Base-by-base conservation (phyloP, 1,140 invertebrate genomes). In the Cecropterus lyciades region DNA sequence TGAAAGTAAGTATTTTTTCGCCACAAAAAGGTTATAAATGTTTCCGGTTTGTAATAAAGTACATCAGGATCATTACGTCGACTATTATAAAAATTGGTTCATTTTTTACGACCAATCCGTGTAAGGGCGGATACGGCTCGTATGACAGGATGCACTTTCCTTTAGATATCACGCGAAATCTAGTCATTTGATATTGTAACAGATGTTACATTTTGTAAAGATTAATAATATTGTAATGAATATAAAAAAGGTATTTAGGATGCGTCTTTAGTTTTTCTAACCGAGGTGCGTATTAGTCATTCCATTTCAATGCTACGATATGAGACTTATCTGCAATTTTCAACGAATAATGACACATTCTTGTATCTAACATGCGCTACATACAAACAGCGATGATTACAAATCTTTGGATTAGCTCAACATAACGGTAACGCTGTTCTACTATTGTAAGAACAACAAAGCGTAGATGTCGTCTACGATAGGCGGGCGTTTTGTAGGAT, bases 11-110 rank as follows among this genome's bases (percentile, higher is more conserved):
- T 67, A 64, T 70, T 77, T 84, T 85, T 86, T 79, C 70, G 71
- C 73, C 63, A 67, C 64, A 67, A 76, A 79, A 74, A 77, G 68
- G 81, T 83, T 84, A 90, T 88, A 87, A 91, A 88, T 82, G 84
- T 85, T 88, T 91, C 89, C 89, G 86, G 85, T 83, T 80, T 65
- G 66, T 90, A 90, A 89, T 88, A 90, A 87, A 91, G 79, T 85
- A 76, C 74, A 80, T 79, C 69, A 69, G 67, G 77, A 77, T 83
- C 76, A 76, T 75, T 81, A 82, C 82, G 78, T 80, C 69, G 75
- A 77, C 76, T 87, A 90, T 90, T 89, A 90, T 89, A 86, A 89
- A 89, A 89, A 90, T 89, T 85, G 80, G 77, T 87, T 72, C 77
- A 85, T 90, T 89, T 91, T 91, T 91, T 90, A 88, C 76, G 53